A percentile compares a stretch with the other conserved stretches of the same genome.
phyloP scores from a whole-genome alignment of 2,888 invertebrate genomes.

The Drosophila siamana region DNA sequence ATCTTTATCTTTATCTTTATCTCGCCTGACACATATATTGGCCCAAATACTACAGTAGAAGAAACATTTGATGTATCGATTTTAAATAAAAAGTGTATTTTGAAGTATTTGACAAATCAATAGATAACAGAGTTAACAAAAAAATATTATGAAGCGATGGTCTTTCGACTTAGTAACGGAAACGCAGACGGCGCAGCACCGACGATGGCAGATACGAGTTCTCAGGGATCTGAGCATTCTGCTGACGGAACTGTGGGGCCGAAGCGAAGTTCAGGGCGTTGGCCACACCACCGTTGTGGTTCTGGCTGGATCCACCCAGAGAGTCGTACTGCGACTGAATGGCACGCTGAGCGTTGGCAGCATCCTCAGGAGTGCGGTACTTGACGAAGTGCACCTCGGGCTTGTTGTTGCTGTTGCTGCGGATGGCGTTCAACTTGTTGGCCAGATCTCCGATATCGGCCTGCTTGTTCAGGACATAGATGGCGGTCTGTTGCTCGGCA shows the following conservation, averaged over 20 bases:
- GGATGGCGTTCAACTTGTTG: conserved; percentile 70
- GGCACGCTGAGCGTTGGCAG: conserved; percentile 78
- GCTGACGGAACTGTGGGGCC: conserved; percentile 57
- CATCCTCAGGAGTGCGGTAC: conserved; percentile 83
- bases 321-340: conserved; percentile 82
- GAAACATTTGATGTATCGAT: conserved; percentile 14
- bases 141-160: conserved; percentile 1
- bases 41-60: conserved; percentile 12
- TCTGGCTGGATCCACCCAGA: conserved; percentile 73
- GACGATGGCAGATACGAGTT: conserved; percentile 79
- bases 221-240: conserved; percentile 59
- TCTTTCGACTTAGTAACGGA: conserved; percentile 54
- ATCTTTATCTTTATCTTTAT: conserved; percentile 9
- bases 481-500: conserved; percentile 83
- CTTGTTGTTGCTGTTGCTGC: conserved; percentile 76
- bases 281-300: conserved; percentile 76
- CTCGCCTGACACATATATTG: conserved; percentile 10
- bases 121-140: conserved; percentile 69
- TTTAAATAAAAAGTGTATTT: conserved; percentile 67
- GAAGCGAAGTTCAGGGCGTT: conserved; percentile 79
- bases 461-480: conserved; percentile 83
- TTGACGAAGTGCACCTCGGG: conserved; percentile 84
- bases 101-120: conserved; percentile 59
- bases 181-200: conserved; percentile 75
- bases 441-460: conserved; percentile 76